A percentile compares a stretch with the other conserved stretches of the same genome.
These are phyloP conservation scores for Athalia circularis DNA, from an alignment of 2,888 invertebrate genomes.

Conservation along the genomic window DNA sequence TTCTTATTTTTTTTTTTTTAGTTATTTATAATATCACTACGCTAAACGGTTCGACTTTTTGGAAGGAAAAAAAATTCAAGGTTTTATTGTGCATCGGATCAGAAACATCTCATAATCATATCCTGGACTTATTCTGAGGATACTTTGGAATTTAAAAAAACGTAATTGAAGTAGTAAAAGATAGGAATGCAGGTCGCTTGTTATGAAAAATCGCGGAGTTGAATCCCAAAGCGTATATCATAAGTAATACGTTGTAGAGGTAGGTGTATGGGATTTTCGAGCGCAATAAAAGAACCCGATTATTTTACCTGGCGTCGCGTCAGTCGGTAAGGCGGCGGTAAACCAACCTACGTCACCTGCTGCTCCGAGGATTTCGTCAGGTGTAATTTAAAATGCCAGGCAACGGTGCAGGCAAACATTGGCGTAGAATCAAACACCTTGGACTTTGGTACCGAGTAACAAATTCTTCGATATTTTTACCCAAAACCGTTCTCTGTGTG, in stretches of 20 bases:
- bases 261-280: constrained; percentile 13
- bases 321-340: background rate
- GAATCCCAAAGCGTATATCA: background rate
- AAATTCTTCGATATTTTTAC: background rate
- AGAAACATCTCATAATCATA: too few species aligned
- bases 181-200: background rate
- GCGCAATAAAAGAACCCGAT: constrained; percentile 14
- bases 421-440: constrained; percentile 24
- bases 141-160: too few species aligned
- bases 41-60: too few species aligned
- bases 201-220: background rate
- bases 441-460: background rate
- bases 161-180: background rate
- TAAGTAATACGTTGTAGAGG: background rate
- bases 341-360: constrained; percentile 43
- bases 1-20: too few species aligned
- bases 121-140: too few species aligned
- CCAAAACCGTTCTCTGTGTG: too few species aligned
- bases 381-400: constrained; percentile 45
- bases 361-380: constrained; percentile 42
- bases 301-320: constrained; percentile 35
- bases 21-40: too few species aligned
- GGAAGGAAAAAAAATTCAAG: too few species aligned
- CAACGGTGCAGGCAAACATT: constrained; percentile 17
- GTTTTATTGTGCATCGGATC: too few species aligned